Conservation (phyloP, 2,888 invertebrate genomes). For the Euclidia mi region DNA sequence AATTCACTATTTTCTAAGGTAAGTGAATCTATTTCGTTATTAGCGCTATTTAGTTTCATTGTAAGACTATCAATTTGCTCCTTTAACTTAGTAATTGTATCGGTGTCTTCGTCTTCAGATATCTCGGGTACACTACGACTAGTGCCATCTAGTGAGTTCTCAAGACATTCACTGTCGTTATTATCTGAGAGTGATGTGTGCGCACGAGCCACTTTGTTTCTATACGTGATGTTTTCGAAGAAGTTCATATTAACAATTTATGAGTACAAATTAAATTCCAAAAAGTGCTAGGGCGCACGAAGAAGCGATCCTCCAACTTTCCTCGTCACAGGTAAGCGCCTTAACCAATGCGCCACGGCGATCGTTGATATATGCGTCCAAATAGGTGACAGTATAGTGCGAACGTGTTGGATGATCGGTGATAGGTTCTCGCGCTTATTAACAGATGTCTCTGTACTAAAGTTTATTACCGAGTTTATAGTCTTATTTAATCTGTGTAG, state of each 20-base stretch:
- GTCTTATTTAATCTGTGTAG: neutral
- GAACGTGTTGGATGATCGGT: neutral
- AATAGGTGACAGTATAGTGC: neutral
- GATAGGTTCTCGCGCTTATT: neutral
- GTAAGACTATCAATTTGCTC: too few species aligned
- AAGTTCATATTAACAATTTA: constrained; percentile 2
- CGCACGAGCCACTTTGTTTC: neutral
- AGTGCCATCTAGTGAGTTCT: neutral
- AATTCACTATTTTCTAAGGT: neutral
- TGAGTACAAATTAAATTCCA: too few species aligned
- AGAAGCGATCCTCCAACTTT: neutral
- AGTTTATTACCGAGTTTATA: neutral
- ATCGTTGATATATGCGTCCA: neutral
- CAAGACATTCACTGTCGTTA: neutral
- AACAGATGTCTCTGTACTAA: constrained; percentile 1
- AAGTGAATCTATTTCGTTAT: neutral
- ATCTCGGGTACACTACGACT: constrained; percentile 2
- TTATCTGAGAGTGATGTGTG: neutral
- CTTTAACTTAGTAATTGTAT: constrained; percentile 1
- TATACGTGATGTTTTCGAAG: neutral
- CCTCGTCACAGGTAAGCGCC: neutral
- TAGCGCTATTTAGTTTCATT: too few species aligned
- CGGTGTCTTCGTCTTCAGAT: constrained; percentile 8
- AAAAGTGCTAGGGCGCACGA: neutral
- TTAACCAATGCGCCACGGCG: neutral